Percentiles rank a stretch among this genome's conserved stretches.
Evolutionary conservation across 2,113 vertebrate genomes (phyloP).

Genomic region (Apeltes quadracus): DNA sequence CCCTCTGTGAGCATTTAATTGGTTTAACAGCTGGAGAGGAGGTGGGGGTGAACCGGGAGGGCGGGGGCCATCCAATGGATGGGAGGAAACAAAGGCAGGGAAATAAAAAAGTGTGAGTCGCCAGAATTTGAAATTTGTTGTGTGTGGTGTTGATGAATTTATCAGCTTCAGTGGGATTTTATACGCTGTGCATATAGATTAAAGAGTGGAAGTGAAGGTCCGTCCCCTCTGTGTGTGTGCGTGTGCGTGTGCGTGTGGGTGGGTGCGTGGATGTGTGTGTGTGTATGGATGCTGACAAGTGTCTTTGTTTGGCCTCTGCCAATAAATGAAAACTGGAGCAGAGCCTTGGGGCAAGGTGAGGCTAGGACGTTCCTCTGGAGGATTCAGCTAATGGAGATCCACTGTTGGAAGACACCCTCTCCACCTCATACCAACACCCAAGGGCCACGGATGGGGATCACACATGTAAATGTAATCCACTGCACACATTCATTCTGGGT

Average conservation of each 20-base stretch:
- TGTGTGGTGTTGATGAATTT: constrained; percentile 55
- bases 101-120: constrained; percentile 55
- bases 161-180: constrained; percentile 50
- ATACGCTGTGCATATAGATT: constrained; percentile 14
- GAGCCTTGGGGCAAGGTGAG: constrained; percentile 71
- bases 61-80: constrained; percentile 8
- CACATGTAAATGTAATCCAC: constrained; percentile 70
- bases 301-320: constrained; percentile 67
- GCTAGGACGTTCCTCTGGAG: constrained; percentile 57
- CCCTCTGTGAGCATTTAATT: constrained; percentile 77
- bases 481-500: constrained; percentile 47
- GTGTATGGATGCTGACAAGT: constrained; percentile 64
- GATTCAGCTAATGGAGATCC: constrained; percentile 70
- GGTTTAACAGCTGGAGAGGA: constrained; percentile 78
- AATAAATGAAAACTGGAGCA: constrained; percentile 67
- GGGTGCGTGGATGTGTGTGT: constrained; percentile 6
- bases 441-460: constrained; percentile 51
- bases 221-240: constrained; percentile 25
- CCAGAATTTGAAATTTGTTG: constrained; percentile 46
- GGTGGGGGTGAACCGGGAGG: constrained; percentile 24
- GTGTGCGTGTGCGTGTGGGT: constrained; percentile 9
- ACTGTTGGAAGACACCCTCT: constrained; percentile 52
- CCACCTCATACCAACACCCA: neutral
- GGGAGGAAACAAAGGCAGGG: constrained; percentile 60
- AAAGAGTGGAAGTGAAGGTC: constrained; percentile 36